phyloP scores from a whole-genome alignment of 1,140 invertebrate species.

The Drosophila carrolli region DNA sequence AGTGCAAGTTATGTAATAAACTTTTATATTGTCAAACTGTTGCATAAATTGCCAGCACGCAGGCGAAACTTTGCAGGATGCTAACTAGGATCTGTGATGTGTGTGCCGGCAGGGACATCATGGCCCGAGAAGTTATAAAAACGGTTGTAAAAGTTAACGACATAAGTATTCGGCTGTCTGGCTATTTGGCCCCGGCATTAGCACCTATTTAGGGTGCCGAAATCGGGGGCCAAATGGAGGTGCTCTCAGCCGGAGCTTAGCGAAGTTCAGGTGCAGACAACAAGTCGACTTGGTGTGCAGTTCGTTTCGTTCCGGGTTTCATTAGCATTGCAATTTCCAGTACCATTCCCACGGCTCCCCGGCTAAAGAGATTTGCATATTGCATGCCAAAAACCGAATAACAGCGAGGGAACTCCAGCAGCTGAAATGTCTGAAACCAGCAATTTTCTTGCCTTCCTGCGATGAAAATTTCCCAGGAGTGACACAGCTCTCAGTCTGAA shows the following conservation, averaged over 20 bases:
- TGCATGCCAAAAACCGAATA: conserved; percentile 48
- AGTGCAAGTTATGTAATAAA: conserved; percentile 73
- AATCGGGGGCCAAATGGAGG: conserved; percentile 8
- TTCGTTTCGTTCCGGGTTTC: conserved; percentile 29
- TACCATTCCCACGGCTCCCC: conserved; percentile 25
- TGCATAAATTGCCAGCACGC: conserved; percentile 75
- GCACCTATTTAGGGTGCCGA: conserved; percentile 59
- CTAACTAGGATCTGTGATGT: conserved; percentile 45
- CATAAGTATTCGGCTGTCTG: conserved; percentile 38
- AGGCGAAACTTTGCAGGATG: conserved; percentile 41
- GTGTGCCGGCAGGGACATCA: conserved; percentile 16
- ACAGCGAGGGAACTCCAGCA: conserved; percentile 30
- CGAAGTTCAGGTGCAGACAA: conserved; percentile 18
- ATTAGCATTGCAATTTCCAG: conserved; percentile 57
- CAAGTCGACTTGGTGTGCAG: conserved; percentile 1
- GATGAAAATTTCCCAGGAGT: conserved; percentile 51
- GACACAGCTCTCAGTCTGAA: conserved; percentile 25
- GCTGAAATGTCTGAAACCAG: conserved; percentile 51
- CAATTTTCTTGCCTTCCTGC: conserved; percentile 48
- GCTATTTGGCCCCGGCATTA: conserved; percentile 56
- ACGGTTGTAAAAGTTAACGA: conserved; percentile 53
- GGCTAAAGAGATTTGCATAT: conserved; percentile 63
- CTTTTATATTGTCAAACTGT: conserved; percentile 75
- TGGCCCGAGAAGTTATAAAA: conserved; percentile 51
- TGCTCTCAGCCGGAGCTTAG: conserved; percentile 7